These are phyloP conservation scores for Oreohelix idahoensis DNA, from an alignment of 1,140 invertebrate species.

Conservation along the genomic window DNA sequence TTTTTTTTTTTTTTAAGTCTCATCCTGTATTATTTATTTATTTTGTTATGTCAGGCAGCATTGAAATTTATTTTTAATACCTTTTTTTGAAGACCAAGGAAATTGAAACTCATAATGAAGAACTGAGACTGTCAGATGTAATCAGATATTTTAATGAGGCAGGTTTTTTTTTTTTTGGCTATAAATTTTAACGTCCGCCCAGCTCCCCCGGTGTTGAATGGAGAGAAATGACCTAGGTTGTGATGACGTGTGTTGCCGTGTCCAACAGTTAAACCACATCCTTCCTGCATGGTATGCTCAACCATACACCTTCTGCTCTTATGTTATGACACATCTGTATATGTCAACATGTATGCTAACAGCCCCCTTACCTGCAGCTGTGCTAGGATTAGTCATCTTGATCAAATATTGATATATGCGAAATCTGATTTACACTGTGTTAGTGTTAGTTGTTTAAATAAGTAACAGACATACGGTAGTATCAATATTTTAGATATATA, in stretches of 20 bases:
- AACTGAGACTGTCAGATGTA: too few relatives aligned
- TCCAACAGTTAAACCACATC: neutral
- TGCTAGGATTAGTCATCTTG: too few relatives aligned
- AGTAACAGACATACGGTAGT: too few relatives aligned
- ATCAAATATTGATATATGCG: too few relatives aligned
- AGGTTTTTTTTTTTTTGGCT: neutral
- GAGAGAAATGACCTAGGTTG: slow-evolving; percentile 25
- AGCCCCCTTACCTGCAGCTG: slow-evolving; percentile 5
- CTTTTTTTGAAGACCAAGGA: too few relatives aligned
- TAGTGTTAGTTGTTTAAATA: too few relatives aligned
- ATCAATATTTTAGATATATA: too few relatives aligned
- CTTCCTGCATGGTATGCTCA: slow-evolving; percentile 52
- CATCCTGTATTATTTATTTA: neutral
- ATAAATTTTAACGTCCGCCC: slow-evolving; percentile 33
- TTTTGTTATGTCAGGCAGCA: too few relatives aligned
- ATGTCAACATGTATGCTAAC: neutral
- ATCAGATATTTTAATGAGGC: too few relatives aligned
- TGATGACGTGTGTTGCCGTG: slow-evolving; percentile 29
- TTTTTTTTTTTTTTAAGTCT: neutral
- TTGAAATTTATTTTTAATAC: too few relatives aligned
- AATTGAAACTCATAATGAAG: too few relatives aligned
- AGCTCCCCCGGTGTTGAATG: slow-evolving; percentile 34
- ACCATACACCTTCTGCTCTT: neutral
- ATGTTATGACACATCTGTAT: neutral
- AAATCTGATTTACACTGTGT: too few relatives aligned